Conservation (phyloP, 2,113 vertebrate genomes). For the Anseranas semipalmata region DNA sequence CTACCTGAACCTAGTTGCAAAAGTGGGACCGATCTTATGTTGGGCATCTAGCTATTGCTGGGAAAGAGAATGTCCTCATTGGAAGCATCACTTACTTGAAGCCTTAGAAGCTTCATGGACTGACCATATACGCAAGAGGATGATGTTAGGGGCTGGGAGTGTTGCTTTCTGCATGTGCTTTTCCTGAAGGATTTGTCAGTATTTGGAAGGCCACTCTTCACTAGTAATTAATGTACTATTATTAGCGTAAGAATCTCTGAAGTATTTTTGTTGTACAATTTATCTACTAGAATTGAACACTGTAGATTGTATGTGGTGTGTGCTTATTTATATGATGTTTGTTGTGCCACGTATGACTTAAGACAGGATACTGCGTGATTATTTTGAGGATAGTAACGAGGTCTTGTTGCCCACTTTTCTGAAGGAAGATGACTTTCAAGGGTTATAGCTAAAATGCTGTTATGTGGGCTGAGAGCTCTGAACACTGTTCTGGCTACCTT, state of each 20-base stretch:
- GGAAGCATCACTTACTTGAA: neutral
- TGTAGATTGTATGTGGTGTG: neutral
- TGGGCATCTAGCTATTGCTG: neutral
- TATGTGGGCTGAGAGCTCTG: neutral
- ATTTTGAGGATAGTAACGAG: neutral
- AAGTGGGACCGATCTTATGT: neutral
- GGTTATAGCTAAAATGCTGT: neutral
- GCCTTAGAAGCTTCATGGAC: neutral
- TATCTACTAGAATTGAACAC: neutral
- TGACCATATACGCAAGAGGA: neutral
- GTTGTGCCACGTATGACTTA: neutral
- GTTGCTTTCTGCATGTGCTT: neutral
- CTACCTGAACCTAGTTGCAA: neutral
- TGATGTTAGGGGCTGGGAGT: neutral
- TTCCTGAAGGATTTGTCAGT: neutral
- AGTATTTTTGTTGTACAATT: neutral
- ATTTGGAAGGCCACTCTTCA: neutral
- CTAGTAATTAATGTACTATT: neutral
- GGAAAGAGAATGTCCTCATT: neutral
- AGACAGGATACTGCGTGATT: neutral
- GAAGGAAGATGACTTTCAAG: neutral
- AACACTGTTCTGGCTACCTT: neutral
- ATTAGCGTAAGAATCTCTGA: neutral
- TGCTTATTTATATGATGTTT: neutral
- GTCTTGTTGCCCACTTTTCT: neutral